Evolutionary conservation across 2,888 invertebrate species (phyloP).

Genomic region (Conistra vaccinii): DNA sequence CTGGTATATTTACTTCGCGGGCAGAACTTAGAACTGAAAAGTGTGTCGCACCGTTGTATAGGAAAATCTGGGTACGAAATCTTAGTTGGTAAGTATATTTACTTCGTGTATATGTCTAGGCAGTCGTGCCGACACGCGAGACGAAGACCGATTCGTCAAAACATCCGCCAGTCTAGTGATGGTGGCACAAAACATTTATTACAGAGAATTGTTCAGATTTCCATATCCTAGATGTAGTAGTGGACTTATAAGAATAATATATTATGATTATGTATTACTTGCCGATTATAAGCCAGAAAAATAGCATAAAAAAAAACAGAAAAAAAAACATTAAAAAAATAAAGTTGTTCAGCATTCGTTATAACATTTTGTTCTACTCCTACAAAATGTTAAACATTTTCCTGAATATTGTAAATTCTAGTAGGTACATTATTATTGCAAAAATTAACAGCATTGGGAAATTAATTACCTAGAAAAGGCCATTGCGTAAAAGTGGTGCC

Average conservation of each 20-base stretch:
- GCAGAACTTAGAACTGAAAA: neutral
- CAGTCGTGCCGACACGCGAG: neutral
- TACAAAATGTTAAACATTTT: neutral
- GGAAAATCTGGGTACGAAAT: neutral
- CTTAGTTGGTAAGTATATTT: too few relatives aligned
- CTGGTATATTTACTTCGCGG: neutral
- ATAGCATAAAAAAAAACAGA: too few relatives aligned
- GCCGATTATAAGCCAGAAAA: neutral
- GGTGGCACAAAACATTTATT: neutral
- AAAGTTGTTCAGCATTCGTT: neutral
- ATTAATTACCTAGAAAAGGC: constrained; percentile 60
- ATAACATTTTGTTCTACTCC: neutral
- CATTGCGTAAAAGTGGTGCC: too few relatives aligned
- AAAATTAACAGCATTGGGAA: constrained; percentile 32
- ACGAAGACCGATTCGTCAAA: neutral
- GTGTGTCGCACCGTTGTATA: too few relatives aligned
- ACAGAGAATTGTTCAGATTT: neutral
- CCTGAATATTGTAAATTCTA: neutral
- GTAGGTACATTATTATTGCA: neutral
- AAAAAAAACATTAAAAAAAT: too few relatives aligned
- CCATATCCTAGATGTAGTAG: neutral
- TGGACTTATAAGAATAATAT: neutral
- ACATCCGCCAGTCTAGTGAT: neutral
- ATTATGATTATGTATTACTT: neutral
- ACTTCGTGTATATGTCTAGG: neutral